Evolutionary conservation across 2,797 vertebrate species (phyloP).

Genomic region (Spinus olivaceus): DNA sequence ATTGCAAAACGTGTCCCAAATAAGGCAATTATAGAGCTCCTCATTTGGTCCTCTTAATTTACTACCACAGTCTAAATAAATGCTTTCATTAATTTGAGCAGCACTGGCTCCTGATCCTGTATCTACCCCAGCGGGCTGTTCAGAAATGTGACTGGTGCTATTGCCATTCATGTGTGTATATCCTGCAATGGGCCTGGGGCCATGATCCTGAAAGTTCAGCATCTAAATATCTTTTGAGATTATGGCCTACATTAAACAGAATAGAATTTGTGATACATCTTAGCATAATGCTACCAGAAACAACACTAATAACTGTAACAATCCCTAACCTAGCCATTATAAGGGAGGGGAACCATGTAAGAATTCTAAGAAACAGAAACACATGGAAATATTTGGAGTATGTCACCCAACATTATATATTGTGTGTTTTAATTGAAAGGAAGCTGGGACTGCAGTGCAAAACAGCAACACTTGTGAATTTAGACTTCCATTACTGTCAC

Average conservation of each 20-base stretch:
- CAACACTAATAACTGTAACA: not conserved
- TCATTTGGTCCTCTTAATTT: not conserved
- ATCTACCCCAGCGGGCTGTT: not conserved
- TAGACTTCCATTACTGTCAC: constrained; percentile 23
- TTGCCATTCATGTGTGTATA: not conserved
- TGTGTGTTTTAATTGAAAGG: constrained; percentile 23
- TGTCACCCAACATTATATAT: constrained; percentile 7
- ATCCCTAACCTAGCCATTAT: not conserved
- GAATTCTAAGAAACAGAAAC: constrained; percentile 1
- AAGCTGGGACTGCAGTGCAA: not conserved
- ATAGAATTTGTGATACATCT: not conserved
- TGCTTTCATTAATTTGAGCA: not conserved
- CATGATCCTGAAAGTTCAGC: not conserved
- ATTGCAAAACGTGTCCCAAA: not conserved
- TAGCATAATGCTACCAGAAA: not conserved
- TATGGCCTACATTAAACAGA: not conserved
- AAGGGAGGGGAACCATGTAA: not conserved
- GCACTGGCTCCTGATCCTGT: not conserved
- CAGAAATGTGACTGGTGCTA: not conserved
- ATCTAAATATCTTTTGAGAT: constrained; percentile 11
- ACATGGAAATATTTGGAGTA: not conserved
- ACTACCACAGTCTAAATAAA: not conserved
- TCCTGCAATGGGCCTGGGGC: not conserved
- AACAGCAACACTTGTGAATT: constrained; percentile 18
- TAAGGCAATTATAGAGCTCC: not conserved